These are phyloP conservation scores for Ormyrus thymus DNA, from an alignment of 2,888 invertebrate species.

Conservation along the genomic window DNA sequence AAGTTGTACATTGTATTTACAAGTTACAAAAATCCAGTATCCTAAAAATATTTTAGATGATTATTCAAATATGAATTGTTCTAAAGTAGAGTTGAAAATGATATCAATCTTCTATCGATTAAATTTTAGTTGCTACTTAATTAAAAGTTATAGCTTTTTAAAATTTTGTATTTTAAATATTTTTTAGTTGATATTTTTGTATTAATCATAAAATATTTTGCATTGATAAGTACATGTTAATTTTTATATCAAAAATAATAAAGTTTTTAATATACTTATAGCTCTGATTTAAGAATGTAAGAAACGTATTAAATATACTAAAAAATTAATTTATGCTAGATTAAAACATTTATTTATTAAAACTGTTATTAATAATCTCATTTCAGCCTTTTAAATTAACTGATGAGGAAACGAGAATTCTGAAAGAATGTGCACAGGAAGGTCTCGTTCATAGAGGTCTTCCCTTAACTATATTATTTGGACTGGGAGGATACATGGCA, in stretches of 20 bases:
- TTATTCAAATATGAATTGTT: too few relatives aligned
- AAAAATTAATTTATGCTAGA: background rate
- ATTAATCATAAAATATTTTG: background rate
- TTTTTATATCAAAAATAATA: background rate
- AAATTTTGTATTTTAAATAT: too few relatives aligned
- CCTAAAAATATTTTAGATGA: too few relatives aligned
- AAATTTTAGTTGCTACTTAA: too few relatives aligned
- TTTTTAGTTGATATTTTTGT: background rate
- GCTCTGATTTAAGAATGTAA: background rate
- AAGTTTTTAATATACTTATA: conserved; percentile 2
- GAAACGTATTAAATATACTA: background rate
- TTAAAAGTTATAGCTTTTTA: too few relatives aligned
- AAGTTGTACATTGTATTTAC: too few relatives aligned
- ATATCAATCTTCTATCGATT: too few relatives aligned
- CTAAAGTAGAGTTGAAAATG: too few relatives aligned
- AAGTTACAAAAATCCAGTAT: too few relatives aligned
- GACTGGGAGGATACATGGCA: conserved; percentile 26
- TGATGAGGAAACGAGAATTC: conserved; percentile 53
- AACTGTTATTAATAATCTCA: background rate
- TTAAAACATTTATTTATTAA: background rate
- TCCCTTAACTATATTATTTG: conserved; percentile 45
- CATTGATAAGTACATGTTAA: background rate
- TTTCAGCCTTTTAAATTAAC: conserved; percentile 36
- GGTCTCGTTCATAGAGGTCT: conserved; percentile 50
- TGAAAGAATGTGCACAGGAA: conserved; percentile 53